Evolutionary conservation across 2,113 vertebrate genomes (phyloP).

Genomic region (Turnix velox): DNA sequence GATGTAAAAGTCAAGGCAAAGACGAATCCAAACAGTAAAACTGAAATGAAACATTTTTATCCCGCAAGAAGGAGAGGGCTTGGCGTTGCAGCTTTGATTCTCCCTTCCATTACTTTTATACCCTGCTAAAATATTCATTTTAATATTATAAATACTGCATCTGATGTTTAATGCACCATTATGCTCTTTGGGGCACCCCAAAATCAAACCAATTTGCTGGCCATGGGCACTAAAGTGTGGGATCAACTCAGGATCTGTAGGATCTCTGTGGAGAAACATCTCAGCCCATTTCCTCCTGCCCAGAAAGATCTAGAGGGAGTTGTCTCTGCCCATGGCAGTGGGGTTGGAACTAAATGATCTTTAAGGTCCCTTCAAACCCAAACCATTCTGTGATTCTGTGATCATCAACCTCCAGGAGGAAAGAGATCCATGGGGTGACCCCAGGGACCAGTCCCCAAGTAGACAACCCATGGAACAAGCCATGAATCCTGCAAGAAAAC

Average conservation of each 20-base stretch:
- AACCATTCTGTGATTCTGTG: too few species aligned
- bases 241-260: neutral
- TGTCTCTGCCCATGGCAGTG: too few species aligned
- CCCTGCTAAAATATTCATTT: slow-evolving; percentile 51
- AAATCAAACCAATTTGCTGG: neutral
- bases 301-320: too few species aligned
- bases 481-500: fast-evolving
- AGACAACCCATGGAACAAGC: fast-evolving
- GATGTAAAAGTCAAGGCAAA: neutral
- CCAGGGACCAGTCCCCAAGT: neutral
- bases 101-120: slow-evolving; percentile 13
- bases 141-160: slow-evolving; percentile 60
- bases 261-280: fast-evolving
- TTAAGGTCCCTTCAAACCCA: too few species aligned
- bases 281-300: neutral
- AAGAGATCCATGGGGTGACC: neutral
- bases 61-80: neutral
- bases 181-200: neutral
- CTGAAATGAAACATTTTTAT: slow-evolving; percentile 11
- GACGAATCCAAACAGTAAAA: neutral
- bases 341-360: too few species aligned
- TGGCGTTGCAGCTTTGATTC: neutral
- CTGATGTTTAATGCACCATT: neutral
- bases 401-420: neutral
- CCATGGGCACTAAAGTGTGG: fast-evolving